Evolutionary conservation across 2,888 invertebrate genomes (phyloP).

Genomic region (Alviniconcha strummeri): DNA sequence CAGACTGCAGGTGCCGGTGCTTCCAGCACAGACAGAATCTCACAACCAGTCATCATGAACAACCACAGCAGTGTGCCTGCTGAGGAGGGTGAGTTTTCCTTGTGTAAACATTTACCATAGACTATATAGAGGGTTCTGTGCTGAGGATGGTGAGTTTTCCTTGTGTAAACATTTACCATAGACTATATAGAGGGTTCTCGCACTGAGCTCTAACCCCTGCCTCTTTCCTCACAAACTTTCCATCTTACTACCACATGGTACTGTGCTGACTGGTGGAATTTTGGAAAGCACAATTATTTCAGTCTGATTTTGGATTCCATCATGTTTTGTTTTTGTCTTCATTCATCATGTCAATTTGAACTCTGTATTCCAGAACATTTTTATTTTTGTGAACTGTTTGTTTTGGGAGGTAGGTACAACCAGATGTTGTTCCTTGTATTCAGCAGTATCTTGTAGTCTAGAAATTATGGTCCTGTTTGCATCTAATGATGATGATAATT

Average conservation of each 20-base stretch:
- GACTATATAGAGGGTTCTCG: no score
- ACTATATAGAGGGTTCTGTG: no score
- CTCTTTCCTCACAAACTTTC: no score
- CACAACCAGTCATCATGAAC: conserved; percentile 16
- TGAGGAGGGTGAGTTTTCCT: conserved; percentile 37
- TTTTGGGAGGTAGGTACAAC: no score
- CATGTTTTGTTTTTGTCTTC: no score
- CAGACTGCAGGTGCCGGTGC: background rate
- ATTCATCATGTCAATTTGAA: no score
- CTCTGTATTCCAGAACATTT: no score
- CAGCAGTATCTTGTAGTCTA: no score
- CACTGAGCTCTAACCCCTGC: background rate
- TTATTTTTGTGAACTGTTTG: no score
- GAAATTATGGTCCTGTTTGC: background rate
- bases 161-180: background rate
- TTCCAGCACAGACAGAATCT: background rate
- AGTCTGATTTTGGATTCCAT: background rate
- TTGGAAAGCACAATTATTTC: background rate
- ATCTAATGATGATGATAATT: background rate
- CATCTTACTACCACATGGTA: no score
- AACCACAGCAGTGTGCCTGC: conserved; percentile 10
- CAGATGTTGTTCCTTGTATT: no score
- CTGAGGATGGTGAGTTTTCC: conserved; percentile 38
- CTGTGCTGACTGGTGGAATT: no score
- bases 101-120: background rate